Percentiles rank a stretch among this genome's conserved stretches.
Evolutionary conservation across 1,140 invertebrate species (phyloP).

Genomic region (Drosophila albomicans): DNA sequence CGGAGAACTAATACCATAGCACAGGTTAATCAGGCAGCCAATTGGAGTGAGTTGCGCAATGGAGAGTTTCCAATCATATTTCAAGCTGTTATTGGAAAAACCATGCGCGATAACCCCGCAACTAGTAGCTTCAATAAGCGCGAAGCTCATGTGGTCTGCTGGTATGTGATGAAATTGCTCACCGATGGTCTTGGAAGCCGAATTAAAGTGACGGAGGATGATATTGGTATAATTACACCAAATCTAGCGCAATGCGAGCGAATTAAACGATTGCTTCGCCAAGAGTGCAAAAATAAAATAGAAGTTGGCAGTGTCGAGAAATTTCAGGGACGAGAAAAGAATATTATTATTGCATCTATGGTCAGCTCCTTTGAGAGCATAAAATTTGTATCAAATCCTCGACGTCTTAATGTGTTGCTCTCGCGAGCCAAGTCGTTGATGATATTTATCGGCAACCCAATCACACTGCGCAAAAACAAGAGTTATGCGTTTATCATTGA

Average conservation of each 20-base stretch:
- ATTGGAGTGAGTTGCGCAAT: conserved; percentile 82
- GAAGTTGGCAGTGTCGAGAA: conserved; percentile 94
- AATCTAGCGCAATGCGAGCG: conserved; percentile 86
- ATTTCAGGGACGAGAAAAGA: conserved; percentile 93
- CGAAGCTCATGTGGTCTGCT: conserved; percentile 87
- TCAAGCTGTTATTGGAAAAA: conserved; percentile 86
- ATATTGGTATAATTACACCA: conserved; percentile 89
- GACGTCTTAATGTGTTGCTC: conserved; percentile 93
- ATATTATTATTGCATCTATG: conserved; percentile 91
- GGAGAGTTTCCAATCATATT: conserved; percentile 88
- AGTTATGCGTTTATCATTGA: conserved; percentile 45
- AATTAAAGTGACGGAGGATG: conserved; percentile 85
- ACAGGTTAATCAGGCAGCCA: conserved; percentile 56
- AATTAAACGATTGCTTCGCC: too few relatives aligned
- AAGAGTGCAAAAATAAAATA: conserved; percentile 56
- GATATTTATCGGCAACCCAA: conserved; percentile 92
- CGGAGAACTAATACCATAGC: conserved; percentile 85
- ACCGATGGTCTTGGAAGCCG: conserved; percentile 64
- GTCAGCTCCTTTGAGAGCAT: conserved; percentile 88
- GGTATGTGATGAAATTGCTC: conserved; percentile 85
- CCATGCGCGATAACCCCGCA: conserved; percentile 22
- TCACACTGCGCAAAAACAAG: conserved; percentile 23
- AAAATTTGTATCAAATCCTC: conserved; percentile 89
- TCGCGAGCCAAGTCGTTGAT: conserved; percentile 91
- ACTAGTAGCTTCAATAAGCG: conserved; percentile 73